These are phyloP conservation scores for Dicerorhinus sumatrensis DNA, from an alignment of 2,113 vertebrate genomes.

Conservation along the genomic window DNA sequence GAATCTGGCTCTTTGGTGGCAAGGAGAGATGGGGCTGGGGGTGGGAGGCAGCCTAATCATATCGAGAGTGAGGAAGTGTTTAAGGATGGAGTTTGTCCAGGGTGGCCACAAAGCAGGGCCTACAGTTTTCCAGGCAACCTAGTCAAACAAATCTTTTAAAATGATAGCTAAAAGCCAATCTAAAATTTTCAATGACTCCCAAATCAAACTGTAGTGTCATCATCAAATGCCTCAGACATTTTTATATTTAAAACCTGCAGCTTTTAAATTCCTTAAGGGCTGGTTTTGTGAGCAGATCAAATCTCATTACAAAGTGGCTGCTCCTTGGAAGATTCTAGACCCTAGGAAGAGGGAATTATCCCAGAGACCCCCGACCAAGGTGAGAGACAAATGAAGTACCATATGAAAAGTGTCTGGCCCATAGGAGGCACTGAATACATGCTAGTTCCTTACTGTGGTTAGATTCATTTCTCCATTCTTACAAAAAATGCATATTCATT, in stretches of 20 bases:
- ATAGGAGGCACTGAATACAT: neutral
- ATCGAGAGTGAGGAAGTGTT: neutral
- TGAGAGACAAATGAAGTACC: neutral
- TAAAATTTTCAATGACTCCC: neutral
- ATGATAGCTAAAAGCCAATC: neutral
- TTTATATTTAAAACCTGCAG: neutral
- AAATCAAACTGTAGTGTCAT: neutral
- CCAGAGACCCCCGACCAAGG: neutral
- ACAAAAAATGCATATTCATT: neutral
- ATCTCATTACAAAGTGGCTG: neutral
- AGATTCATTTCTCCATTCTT: neutral
- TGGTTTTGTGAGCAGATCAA: neutral
- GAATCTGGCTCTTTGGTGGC: neutral
- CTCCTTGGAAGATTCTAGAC: neutral
- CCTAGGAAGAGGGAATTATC: neutral
- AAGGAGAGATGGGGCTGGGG: fast-evolving
- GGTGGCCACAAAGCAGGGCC: neutral
- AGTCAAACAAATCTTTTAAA: neutral
- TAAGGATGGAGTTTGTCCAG: neutral
- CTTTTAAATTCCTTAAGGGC: neutral
- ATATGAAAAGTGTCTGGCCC: neutral
- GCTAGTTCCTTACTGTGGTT: neutral
- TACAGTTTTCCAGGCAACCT: neutral
- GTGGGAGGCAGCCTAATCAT: neutral
- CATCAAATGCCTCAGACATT: neutral